These are phyloP conservation scores for Phylloscopus whistleri DNA, from an alignment of 2,113 vertebrate species.

Conservation along the genomic window DNA sequence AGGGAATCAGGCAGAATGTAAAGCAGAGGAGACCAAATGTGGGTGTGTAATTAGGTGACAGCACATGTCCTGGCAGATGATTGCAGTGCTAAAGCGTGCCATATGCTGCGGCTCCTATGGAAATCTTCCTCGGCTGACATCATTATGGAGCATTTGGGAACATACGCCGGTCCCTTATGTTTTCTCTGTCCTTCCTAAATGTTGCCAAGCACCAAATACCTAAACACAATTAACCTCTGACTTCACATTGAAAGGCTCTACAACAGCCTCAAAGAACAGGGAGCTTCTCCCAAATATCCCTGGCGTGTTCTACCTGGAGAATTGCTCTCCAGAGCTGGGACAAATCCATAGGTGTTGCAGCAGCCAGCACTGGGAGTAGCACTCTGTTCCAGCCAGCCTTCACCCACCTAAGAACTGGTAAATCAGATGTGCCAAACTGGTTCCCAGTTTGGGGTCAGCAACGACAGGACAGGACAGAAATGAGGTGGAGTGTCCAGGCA, in stretches of 20 bases:
- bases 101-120: slow-evolving; percentile 56
- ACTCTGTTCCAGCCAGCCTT: not conserved
- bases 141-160: not conserved
- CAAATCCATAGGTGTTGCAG: not conserved
- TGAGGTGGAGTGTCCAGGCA: not conserved
- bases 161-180: slow-evolving; percentile 15
- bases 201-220: slow-evolving; percentile 46
- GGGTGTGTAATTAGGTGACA: slow-evolving; percentile 44
- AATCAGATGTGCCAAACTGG: not conserved
- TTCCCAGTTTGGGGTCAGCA: not conserved
- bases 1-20: not conserved
- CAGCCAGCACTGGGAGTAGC: not conserved
- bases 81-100: slow-evolving; percentile 44
- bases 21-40: slow-evolving; percentile 26
- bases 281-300: not conserved
- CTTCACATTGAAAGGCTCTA: not conserved
- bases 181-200: slow-evolving; percentile 1
- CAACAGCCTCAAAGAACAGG: not conserved
- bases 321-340: not conserved
- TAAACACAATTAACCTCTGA: slow-evolving; percentile 64
- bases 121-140: slow-evolving; percentile 31
- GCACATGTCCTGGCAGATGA: slow-evolving; percentile 61
- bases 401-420: not conserved
- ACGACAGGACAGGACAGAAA: not conserved
- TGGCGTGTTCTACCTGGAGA: not conserved